Evolutionary conservation across 2,888 invertebrate genomes (phyloP).

Genomic region (Halictus ligatus): DNA sequence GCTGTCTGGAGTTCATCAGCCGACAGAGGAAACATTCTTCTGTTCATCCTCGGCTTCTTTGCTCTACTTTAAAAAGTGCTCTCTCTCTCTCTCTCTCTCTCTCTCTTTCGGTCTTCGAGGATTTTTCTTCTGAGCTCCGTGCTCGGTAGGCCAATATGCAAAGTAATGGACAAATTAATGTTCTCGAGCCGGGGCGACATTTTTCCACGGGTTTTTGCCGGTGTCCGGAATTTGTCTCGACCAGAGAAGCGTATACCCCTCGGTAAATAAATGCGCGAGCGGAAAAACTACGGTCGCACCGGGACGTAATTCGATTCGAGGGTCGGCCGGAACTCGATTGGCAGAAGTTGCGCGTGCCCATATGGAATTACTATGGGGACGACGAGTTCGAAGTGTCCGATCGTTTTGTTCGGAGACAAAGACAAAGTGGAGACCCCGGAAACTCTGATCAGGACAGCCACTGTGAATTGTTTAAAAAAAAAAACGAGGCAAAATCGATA

Average conservation of each 20-base stretch:
- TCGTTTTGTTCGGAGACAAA: slow-evolving; percentile 51
- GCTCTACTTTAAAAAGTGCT: not conserved
- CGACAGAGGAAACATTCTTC: not conserved
- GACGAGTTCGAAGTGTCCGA: slow-evolving; percentile 57
- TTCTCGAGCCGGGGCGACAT: not conserved
- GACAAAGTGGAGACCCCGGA: slow-evolving; percentile 35
- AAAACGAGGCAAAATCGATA: not conserved
- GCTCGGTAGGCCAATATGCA: not conserved
- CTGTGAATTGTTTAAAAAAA: slow-evolving; percentile 4
- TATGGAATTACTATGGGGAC: slow-evolving; percentile 61
- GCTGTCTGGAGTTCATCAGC: slow-evolving; percentile 1
- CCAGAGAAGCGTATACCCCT: not conserved
- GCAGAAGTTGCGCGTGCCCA: slow-evolving; percentile 61
- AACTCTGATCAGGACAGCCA: slow-evolving; percentile 17
- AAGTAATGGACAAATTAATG: slow-evolving; percentile 10
- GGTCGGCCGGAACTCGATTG: slow-evolving; percentile 62
- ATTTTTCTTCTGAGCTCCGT: not conserved
- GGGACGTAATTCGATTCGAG: slow-evolving; percentile 62
- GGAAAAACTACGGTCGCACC: slow-evolving; percentile 51
- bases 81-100: not conserved
- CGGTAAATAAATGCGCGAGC: slow-evolving; percentile 62
- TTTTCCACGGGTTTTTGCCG: not conserved
- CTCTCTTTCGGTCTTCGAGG: not conserved
- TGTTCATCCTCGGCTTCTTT: slow-evolving; percentile 4
- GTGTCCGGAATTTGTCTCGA: not conserved